These are phyloP conservation scores for Hemiscyllium ocellatum DNA, from an alignment of 2,113 vertebrate genomes.

Conservation along the genomic window DNA sequence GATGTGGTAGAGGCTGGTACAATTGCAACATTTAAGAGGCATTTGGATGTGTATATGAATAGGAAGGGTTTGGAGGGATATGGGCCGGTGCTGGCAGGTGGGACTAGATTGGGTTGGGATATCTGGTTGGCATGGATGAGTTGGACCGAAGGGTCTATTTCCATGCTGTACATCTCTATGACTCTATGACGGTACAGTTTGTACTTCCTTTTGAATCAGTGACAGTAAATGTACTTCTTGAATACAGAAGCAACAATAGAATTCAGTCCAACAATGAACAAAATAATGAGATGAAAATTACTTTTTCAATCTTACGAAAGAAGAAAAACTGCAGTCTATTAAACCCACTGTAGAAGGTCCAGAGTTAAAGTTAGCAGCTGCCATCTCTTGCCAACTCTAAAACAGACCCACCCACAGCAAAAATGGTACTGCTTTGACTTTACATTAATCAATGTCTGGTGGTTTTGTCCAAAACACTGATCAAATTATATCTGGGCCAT, in stretches of 20 bases:
- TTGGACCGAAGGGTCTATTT: too few relatives aligned
- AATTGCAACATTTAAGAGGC: too few relatives aligned
- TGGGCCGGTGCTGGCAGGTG: too few relatives aligned
- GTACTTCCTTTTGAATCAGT: too few relatives aligned
- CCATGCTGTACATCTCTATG: too few relatives aligned
- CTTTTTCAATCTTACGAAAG: neutral
- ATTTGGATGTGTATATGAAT: too few relatives aligned
- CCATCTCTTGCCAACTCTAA: neutral
- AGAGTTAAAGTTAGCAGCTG: neutral
- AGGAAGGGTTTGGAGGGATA: too few relatives aligned
- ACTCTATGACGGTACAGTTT: too few relatives aligned
- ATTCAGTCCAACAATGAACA: neutral
- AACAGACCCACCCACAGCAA: neutral
- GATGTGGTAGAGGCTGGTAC: too few relatives aligned
- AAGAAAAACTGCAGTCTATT: neutral
- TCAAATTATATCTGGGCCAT: neutral
- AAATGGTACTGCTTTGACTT: neutral
- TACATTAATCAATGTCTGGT: neutral
- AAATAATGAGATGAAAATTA: neutral
- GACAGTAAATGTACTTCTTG: neutral
- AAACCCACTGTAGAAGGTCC: neutral
- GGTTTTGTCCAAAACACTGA: neutral
- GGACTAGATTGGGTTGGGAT: too few relatives aligned
- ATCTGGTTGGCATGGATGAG: too few relatives aligned
- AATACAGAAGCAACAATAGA: neutral